Evolutionary conservation across 2,797 vertebrate genomes (phyloP).

Genomic region (Oreortyx pictus): DNA sequence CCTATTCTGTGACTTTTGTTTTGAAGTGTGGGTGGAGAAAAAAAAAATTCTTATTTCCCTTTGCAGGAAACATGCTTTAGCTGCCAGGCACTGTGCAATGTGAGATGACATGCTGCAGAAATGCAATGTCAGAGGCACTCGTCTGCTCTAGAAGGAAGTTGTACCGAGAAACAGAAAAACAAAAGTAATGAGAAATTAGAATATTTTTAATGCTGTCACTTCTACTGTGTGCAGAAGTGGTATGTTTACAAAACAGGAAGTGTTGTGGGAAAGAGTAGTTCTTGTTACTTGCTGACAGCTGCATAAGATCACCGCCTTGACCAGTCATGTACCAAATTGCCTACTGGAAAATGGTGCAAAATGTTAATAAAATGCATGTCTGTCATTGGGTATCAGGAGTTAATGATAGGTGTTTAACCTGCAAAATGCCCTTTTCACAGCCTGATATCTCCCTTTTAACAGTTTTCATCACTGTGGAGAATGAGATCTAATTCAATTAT

Average conservation of each 20-base stretch:
- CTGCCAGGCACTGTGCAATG: accelerated
- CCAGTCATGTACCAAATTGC: accelerated
- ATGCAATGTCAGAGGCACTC: not conserved
- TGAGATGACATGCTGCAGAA: not conserved
- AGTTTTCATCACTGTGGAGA: not conserved
- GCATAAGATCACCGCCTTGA: not conserved
- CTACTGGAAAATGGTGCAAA: accelerated
- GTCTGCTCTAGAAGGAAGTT: not conserved
- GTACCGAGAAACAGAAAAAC: not conserved
- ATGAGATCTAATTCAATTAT: not conserved
- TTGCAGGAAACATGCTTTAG: not conserved
- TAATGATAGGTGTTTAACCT: not conserved
- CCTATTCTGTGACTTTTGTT: not conserved
- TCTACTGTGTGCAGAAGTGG: not conserved
- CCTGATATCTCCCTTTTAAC: not conserved
- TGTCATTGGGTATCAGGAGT: not conserved
- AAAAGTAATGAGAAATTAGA: not conserved
- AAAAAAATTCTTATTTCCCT: not conserved
- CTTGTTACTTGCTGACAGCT: not conserved
- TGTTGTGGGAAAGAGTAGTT: not conserved
- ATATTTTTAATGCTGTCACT: not conserved
- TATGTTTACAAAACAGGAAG: not conserved
- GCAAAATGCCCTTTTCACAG: not conserved
- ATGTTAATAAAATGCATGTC: not conserved
- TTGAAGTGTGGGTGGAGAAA: not conserved